Percentiles rank a stretch among this genome's conserved stretches.
Evolutionary conservation across 2,797 vertebrate species (phyloP).

Genomic region (Myoxocephalus aenaeus): DNA sequence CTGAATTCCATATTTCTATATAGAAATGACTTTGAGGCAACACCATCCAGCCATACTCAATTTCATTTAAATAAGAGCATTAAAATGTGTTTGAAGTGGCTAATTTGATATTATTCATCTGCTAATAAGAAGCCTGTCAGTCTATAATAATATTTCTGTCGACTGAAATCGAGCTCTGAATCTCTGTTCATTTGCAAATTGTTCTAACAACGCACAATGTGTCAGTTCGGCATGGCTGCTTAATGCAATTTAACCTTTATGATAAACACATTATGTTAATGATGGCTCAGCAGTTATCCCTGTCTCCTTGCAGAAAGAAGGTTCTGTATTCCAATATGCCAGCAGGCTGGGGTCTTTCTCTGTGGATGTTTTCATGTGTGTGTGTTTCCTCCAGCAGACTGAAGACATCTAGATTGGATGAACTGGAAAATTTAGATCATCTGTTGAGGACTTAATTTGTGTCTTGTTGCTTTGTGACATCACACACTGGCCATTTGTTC

Average conservation of each 20-base stretch:
- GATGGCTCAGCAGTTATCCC: conserved; percentile 29
- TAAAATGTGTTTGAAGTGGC: conserved; percentile 50
- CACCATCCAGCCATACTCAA: conserved; percentile 36
- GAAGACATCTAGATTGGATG: neutral
- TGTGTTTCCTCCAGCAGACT: neutral
- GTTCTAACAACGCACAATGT: conserved; percentile 35
- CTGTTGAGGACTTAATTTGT: neutral
- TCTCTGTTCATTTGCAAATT: conserved; percentile 51
- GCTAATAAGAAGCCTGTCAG: conserved; percentile 51
- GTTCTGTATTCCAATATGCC: neutral
- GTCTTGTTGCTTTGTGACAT: neutral
- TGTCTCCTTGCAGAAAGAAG: conserved; percentile 6
- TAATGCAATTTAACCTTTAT: conserved; percentile 49
- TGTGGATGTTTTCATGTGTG: conserved; percentile 5
- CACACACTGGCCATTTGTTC: neutral
- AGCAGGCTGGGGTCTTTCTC: neutral
- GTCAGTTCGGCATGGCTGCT: conserved; percentile 30
- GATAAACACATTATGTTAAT: conserved; percentile 53
- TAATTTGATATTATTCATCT: conserved; percentile 66
- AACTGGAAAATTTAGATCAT: neutral
- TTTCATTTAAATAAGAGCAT: conserved; percentile 48
- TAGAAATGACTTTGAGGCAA: conserved; percentile 16
- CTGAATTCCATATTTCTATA: conserved; percentile 1
- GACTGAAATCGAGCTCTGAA: conserved; percentile 25
- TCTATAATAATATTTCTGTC: conserved; percentile 42